These are phyloP conservation scores for Reticulitermes lucifugus DNA, from an alignment of 2,888 invertebrate genomes.

Conservation along the genomic window DNA sequence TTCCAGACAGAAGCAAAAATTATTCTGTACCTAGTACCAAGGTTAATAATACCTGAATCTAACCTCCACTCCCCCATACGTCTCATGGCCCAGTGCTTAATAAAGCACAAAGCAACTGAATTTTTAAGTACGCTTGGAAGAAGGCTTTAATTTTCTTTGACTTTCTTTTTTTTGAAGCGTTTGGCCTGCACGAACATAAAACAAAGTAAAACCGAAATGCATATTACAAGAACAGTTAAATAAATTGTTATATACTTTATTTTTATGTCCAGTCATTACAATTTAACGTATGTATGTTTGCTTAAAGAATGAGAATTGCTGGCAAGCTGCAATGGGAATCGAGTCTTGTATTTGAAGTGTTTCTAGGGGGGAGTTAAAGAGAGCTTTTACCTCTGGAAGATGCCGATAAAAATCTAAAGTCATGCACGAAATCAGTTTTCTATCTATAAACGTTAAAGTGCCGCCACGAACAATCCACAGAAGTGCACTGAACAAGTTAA, in stretches of 20 bases:
- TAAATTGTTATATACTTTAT: conserved; percentile 8
- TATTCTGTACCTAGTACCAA: no score
- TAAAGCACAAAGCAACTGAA: no score
- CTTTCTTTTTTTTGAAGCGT: not conserved
- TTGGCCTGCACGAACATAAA: not conserved
- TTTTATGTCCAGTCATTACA: conserved; percentile 21
- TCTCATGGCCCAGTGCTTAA: no score
- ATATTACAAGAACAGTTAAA: not conserved
- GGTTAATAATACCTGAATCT: no score
- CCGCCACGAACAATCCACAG: not conserved
- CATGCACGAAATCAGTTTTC: conserved; percentile 21
- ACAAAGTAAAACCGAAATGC: not conserved
- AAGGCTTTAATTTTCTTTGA: no score
- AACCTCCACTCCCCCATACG: no score
- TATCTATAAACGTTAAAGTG: not conserved
- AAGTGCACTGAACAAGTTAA: not conserved
- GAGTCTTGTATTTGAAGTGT: not conserved
- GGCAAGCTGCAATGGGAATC: not conserved
- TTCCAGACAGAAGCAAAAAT: no score
- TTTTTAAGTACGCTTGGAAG: no score
- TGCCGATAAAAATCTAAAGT: conserved; percentile 23
- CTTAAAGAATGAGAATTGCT: conserved; percentile 3
- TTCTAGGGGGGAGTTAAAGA: not conserved
- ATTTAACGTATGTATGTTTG: conserved; percentile 9
- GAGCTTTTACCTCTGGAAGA: not conserved